Evolutionary conservation across 2,113 vertebrate species (phyloP), one percentile per base, ranked within the genome.

Genomic region (Catharus minimus): DNA sequence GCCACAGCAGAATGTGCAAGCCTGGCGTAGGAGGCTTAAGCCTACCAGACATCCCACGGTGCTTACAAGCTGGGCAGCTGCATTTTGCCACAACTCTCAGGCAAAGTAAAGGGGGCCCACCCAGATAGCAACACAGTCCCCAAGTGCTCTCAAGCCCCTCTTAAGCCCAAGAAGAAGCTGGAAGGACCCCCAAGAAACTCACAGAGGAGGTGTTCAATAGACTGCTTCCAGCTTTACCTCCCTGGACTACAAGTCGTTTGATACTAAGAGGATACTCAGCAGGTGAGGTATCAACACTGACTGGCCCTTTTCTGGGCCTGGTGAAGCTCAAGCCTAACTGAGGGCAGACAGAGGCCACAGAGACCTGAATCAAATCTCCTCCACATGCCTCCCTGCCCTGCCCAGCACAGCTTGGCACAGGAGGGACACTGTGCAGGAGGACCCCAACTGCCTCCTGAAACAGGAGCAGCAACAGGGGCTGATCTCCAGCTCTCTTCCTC

Each of bases 401-500:
- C 43, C 17, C 55, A 86, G 33, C 55, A 91, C 2, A 13, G 55
- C 36, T 7, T 52, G 67, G 57, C 38, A 57, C 38, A 65, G 68
- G 55, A 79, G 41, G 55, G n/a, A 76, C 71, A n/a, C 38, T 6
- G 17, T 50, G 41, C 41, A 68, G 55, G 46, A 82, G 22, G 55
- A 82, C 14, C 46, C 56, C 20, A 12, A n/a, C 16, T 55, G 26
- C 58, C 15, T 73, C 75, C 43, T 46, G n/a, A 76, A 80, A 85
- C 6, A 61, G 62, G 15, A 87, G 30, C 67, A 93, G 33, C 50
- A 30, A 38, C 15, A 55, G 80, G 71, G 72, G 75, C 71, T 76
- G 33, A 39, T 89, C 71, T 77, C 82, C 85, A 91, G 52, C 72
- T 91, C 58, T 39, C 43, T 72, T 79, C 84, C 64, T 74, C 47